These are phyloP conservation scores for Augochlorella aurata DNA, from an alignment of 2,888 invertebrate species.

Conservation along the genomic window DNA sequence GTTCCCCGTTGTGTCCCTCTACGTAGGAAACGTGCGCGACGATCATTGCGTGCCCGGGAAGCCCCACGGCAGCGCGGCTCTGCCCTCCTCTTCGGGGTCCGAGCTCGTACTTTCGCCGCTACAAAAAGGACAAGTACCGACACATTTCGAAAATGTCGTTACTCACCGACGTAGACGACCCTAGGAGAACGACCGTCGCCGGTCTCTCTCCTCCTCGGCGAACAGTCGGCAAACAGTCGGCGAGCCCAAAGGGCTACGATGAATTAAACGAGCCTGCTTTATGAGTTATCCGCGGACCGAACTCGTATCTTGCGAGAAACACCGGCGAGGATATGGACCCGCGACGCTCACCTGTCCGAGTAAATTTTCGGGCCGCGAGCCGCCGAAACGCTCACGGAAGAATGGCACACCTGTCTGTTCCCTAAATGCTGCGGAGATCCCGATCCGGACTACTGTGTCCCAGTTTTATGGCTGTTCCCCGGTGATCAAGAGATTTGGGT, in stretches of 20 bases:
- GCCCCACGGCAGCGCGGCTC: slow-evolving; percentile 37
- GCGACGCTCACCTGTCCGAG: slow-evolving; percentile 28
- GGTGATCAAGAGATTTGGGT: neutral
- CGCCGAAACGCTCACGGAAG: neutral
- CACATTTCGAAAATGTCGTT: slow-evolving; percentile 71
- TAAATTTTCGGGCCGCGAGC: slow-evolving; percentile 10
- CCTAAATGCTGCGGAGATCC: neutral
- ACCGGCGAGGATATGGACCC: slow-evolving; percentile 31
- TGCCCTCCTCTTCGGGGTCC: neutral
- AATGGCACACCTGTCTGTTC: slow-evolving; percentile 11
- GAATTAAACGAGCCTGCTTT: slow-evolving; percentile 67
- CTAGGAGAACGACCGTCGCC: slow-evolving; percentile 37
- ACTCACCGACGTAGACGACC: slow-evolving; percentile 55
- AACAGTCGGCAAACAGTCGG: slow-evolving; percentile 40
- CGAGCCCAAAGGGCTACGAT: slow-evolving; percentile 47
- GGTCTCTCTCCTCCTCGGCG: neutral
- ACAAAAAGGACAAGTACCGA: slow-evolving; percentile 47
- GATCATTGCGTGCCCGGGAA: slow-evolving; percentile 56
- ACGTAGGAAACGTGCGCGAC: slow-evolving; percentile 43
- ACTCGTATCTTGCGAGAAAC: slow-evolving; percentile 55
- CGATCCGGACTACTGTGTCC: neutral
- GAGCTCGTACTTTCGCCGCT: slow-evolving; percentile 46
- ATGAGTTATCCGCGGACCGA: slow-evolving; percentile 62
- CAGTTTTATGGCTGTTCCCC: neutral
- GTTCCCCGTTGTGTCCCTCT: slow-evolving; percentile 39